Percentiles rank a stretch among this genome's conserved stretches.
phyloP scores from a whole-genome alignment of 2,888 invertebrate genomes.

The Cepaea hortensis region DNA sequence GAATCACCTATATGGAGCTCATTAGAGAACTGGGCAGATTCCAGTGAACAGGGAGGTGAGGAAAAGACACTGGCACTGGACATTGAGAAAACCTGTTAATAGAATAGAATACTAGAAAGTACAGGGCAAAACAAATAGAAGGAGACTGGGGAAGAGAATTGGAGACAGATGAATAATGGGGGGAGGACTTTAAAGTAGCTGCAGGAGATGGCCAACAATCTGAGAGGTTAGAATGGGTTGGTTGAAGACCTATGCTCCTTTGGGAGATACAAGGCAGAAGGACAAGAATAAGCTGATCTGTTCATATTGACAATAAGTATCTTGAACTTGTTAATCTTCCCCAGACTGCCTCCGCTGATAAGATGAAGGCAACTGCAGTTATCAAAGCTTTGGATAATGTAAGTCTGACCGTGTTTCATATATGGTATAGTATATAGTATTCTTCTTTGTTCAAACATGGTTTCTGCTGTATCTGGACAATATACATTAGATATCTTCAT shows the following conservation, averaged over 20 bases:
- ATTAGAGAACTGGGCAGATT: too few species aligned
- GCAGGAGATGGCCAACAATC: too few species aligned
- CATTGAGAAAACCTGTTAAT: not conserved
- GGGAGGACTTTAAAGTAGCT: not conserved
- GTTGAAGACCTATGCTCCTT: not conserved
- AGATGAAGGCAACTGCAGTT: slow-evolving; percentile 55
- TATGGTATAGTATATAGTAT: not conserved
- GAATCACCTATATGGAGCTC: too few species aligned
- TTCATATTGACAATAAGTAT: not conserved
- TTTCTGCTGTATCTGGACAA: too few species aligned
- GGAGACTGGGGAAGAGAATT: not conserved
- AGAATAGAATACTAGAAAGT: not conserved
- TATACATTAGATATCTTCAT: too few species aligned
- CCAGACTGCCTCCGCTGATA: slow-evolving; percentile 47
- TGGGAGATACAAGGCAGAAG: not conserved
- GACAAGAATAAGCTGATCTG: not conserved
- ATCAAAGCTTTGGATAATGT: slow-evolving; percentile 60
- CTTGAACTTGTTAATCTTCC: not conserved
- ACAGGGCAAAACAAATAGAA: not conserved
- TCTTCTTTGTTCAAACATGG: too few species aligned
- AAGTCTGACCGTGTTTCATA: slow-evolving; percentile 7
- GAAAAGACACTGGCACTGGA: too few species aligned
- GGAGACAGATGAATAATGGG: not conserved
- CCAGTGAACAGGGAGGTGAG: too few species aligned
- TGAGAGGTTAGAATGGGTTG: too few species aligned